Evolutionary conservation across 2,888 invertebrate species (phyloP).

Genomic region (Plebejus anna): DNA sequence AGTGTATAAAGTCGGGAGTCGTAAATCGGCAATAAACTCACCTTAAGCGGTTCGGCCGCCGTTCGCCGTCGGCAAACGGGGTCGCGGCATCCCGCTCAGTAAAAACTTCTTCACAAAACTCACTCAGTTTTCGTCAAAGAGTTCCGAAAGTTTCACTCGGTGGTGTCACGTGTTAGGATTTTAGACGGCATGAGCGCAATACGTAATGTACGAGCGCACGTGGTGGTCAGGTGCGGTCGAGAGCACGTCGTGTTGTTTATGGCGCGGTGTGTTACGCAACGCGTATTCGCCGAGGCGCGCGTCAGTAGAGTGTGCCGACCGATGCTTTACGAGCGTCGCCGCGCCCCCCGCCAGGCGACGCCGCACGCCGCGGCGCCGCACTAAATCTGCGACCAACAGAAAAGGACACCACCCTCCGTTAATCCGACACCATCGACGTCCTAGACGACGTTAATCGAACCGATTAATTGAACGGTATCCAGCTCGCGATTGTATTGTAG

Average conservation of each 20-base stretch:
- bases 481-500: conserved; percentile 71
- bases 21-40: conserved; percentile 78
- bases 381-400: conserved; percentile 77
- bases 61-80: conserved; percentile 70
- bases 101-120: conserved; percentile 72
- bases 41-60: conserved; percentile 72
- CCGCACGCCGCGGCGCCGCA: conserved; percentile 78
- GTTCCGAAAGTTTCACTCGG: conserved; percentile 67
- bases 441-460: conserved; percentile 71
- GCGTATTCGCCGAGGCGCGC: conserved; percentile 78
- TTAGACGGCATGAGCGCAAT: conserved; percentile 74
- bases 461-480: conserved; percentile 72
- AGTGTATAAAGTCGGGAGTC: conserved; percentile 59
- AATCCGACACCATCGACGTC: conserved; percentile 73
- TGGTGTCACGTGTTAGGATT: conserved; percentile 75
- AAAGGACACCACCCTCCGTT: conserved; percentile 74
- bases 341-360: conserved; percentile 66
- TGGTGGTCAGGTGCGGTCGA: conserved; percentile 55
- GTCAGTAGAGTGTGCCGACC: conserved; percentile 78
- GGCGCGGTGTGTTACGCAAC: conserved; percentile 76
- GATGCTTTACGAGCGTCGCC: conserved; percentile 78
- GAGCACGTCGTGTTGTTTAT: conserved; percentile 75
- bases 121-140: conserved; percentile 62
- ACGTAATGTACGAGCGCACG: conserved; percentile 73
- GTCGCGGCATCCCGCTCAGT: conserved; percentile 69